These are phyloP conservation scores for Tautogolabrus adspersus DNA, from an alignment of 2,113 vertebrate species.

Conservation along the genomic window DNA sequence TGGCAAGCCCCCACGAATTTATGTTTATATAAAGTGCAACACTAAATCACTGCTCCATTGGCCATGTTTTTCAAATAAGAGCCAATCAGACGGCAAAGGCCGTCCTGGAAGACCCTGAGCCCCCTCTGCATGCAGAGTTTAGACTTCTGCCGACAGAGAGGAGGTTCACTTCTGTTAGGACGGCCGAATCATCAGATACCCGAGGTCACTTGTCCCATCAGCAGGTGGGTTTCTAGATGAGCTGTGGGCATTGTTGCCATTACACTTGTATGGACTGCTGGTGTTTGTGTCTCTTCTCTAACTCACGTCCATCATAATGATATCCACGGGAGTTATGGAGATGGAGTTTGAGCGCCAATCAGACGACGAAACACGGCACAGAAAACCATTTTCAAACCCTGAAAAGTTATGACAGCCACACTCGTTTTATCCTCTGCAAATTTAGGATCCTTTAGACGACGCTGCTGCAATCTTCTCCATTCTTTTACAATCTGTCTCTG, in stretches of 20 bases:
- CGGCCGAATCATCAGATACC: too few relatives aligned
- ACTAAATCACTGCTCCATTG: background rate
- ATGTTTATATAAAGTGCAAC: background rate
- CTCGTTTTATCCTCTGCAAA: background rate
- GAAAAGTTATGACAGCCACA: background rate
- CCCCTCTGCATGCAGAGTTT: too few relatives aligned
- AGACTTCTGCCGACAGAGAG: too few relatives aligned
- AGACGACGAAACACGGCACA: background rate
- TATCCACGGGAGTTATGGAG: too few relatives aligned
- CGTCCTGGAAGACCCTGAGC: too few relatives aligned
- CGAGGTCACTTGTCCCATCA: too few relatives aligned
- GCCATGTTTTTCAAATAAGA: background rate
- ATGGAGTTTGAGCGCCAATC: background rate
- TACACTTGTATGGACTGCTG: too few relatives aligned
- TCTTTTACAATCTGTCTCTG: background rate
- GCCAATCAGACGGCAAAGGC: background rate
- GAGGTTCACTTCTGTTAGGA: too few relatives aligned
- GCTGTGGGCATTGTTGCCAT: too few relatives aligned
- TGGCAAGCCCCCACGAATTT: background rate
- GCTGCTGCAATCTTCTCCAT: background rate
- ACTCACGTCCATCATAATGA: too few relatives aligned
- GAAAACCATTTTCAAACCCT: background rate
- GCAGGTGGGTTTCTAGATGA: too few relatives aligned
- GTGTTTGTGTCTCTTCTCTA: too few relatives aligned
- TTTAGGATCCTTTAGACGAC: background rate